These are phyloP conservation scores for Squalus acanthias DNA, from an alignment of 2,797 vertebrate genomes.

Conservation along the genomic window DNA sequence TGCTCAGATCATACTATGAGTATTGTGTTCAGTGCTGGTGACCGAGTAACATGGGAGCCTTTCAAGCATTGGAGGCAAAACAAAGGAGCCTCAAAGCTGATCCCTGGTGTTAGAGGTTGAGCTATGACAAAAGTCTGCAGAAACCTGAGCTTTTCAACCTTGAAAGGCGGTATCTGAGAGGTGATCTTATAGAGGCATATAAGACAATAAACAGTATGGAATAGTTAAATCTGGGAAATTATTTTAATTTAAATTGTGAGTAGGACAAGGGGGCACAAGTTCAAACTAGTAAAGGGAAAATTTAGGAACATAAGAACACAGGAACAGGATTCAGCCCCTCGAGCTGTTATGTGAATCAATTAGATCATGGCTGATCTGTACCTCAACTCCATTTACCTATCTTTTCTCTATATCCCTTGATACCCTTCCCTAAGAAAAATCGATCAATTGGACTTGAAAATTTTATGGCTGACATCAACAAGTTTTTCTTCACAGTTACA, in stretches of 20 bases:
- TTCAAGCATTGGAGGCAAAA: not conserved
- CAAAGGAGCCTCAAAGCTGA: not conserved
- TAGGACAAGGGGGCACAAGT: not conserved
- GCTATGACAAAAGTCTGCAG: not conserved
- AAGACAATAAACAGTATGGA: not conserved
- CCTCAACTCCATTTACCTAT: not conserved
- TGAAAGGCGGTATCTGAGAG: not conserved
- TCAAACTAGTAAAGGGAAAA: not conserved
- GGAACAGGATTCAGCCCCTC: not conserved
- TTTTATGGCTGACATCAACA: not conserved
- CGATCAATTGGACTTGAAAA: not conserved
- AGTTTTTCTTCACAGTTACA: not conserved
- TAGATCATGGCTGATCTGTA: not conserved
- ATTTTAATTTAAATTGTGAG: not conserved
- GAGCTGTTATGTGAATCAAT: not conserved
- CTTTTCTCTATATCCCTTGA: not conserved
- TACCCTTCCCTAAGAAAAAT: not conserved
- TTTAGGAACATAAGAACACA: not conserved
- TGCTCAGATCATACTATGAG: not conserved
- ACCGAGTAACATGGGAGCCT: not conserved
- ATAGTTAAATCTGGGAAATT: not conserved
- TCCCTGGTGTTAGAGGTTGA: not conserved
- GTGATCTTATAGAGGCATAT: not conserved
- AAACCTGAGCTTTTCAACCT: not conserved
- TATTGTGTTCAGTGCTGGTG: not conserved